A percentile compares a stretch with the other conserved stretches of the same genome.
These are phyloP conservation scores for Teinopalpus imperialis DNA, from an alignment of 2,888 invertebrate species.

Conservation along the genomic window DNA sequence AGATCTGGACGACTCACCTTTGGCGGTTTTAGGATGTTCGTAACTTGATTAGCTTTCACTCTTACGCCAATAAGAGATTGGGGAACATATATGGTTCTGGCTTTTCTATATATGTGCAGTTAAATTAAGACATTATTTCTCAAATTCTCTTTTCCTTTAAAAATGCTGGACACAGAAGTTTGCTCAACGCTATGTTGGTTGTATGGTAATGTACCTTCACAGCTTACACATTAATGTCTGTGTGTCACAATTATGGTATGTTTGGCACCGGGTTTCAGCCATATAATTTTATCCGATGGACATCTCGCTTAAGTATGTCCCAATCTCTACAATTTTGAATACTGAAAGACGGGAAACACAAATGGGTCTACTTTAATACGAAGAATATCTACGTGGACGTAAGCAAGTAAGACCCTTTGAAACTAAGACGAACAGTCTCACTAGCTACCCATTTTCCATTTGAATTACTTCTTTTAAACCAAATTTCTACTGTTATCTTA, in stretches of 20 bases:
- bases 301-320: slow-evolving; percentile 13
- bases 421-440: background rate
- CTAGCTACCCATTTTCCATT: background rate
- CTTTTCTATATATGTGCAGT: slow-evolving; percentile 29
- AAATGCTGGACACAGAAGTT: slow-evolving; percentile 30
- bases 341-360: background rate
- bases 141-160: slow-evolving; percentile 33
- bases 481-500: background rate
- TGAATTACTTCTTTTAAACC: too few species aligned
- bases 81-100: too few species aligned
- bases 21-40: too few species aligned
- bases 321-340: background rate
- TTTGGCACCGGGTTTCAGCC: slow-evolving; percentile 28
- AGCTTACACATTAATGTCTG: slow-evolving; percentile 29
- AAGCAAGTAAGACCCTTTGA: background rate
- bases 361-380: background rate
- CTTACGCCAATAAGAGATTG: too few species aligned
- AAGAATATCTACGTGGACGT: background rate
- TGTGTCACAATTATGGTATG: slow-evolving; percentile 32
- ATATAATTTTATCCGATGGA: slow-evolving; percentile 25
- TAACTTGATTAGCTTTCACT: too few species aligned
- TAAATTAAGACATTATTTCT: slow-evolving; percentile 30
- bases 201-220: slow-evolving; percentile 28
- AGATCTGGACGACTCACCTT: too few species aligned
- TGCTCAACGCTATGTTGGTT: slow-evolving; percentile 31